phyloP scores from a whole-genome alignment of 2,888 invertebrate genomes.

The Synanthedon andrenaeformis region DNA sequence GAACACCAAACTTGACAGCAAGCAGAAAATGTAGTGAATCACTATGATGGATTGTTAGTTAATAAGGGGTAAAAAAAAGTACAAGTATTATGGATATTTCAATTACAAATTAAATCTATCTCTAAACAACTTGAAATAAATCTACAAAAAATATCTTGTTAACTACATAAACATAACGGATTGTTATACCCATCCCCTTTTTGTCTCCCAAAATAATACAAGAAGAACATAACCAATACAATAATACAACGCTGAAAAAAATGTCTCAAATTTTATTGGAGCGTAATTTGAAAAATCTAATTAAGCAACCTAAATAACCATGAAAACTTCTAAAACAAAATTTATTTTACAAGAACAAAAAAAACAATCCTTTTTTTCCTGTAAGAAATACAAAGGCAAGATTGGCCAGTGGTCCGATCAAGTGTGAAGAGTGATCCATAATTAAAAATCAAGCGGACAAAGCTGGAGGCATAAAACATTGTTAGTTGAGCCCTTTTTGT shows the following conservation, averaged over 20 bases:
- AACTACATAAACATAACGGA: no score
- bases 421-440: constrained; percentile 57
- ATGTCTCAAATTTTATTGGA: background rate
- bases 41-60: no score
- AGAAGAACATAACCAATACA: no score
- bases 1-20: no score
- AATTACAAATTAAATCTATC: no score
- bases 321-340: constrained; percentile 48
- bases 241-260: background rate
- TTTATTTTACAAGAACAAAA: constrained; percentile 28
- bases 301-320: constrained; percentile 59
- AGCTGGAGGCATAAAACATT: constrained; percentile 38
- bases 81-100: no score
- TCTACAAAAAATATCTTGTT: no score
- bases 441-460: constrained; percentile 60
- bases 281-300: constrained; percentile 36
- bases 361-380: constrained; percentile 44
- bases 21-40: no score
- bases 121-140: no score
- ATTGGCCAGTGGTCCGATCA: constrained; percentile 53
- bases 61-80: no score
- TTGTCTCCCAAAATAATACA: no score
- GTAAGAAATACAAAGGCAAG: constrained; percentile 56
- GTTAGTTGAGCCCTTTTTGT: constrained; percentile 21
- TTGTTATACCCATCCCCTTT: no score